Percentiles rank a stretch among this genome's conserved stretches.
Evolutionary conservation across 2,797 vertebrate species (phyloP).

Genomic region (Hypotaenidia okinawae): DNA sequence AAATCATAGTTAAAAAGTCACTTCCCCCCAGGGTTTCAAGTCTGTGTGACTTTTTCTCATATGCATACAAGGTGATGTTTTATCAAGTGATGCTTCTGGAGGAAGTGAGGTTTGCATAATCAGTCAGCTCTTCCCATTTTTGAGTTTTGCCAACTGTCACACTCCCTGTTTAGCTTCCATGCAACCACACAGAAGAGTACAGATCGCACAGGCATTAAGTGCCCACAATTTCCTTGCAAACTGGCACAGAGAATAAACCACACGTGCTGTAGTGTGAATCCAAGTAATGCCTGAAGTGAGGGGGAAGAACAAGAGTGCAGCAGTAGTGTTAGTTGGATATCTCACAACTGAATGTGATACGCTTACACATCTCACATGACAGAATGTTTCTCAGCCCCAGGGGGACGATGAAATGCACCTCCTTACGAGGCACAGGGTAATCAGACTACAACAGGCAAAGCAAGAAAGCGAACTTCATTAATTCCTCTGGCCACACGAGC

Average conservation of each 20-base stretch:
- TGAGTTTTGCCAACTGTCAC: neutral
- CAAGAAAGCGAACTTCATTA: neutral
- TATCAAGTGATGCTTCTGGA: neutral
- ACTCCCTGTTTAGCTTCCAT: neutral
- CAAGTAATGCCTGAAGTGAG: neutral
- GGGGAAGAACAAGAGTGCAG: no score
- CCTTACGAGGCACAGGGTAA: neutral
- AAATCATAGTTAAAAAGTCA: neutral
- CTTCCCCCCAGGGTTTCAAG: neutral
- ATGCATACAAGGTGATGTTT: accelerated
- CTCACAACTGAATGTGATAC: neutral
- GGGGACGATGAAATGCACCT: neutral
- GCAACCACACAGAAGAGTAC: neutral
- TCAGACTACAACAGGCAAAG: neutral
- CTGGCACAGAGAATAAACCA: neutral
- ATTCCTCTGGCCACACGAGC: neutral
- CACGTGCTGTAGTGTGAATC: neutral
- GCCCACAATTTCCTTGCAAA: neutral
- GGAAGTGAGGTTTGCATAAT: neutral
- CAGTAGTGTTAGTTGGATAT: neutral
- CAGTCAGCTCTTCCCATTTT: neutral
- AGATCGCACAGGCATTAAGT: neutral
- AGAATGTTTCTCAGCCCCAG: neutral
- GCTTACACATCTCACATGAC: no score
- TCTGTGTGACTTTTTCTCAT: neutral